Percentiles rank a stretch among this genome's conserved stretches.
Evolutionary conservation across 2,797 vertebrate species (phyloP).

Genomic region (Danio albolineatus): DNA sequence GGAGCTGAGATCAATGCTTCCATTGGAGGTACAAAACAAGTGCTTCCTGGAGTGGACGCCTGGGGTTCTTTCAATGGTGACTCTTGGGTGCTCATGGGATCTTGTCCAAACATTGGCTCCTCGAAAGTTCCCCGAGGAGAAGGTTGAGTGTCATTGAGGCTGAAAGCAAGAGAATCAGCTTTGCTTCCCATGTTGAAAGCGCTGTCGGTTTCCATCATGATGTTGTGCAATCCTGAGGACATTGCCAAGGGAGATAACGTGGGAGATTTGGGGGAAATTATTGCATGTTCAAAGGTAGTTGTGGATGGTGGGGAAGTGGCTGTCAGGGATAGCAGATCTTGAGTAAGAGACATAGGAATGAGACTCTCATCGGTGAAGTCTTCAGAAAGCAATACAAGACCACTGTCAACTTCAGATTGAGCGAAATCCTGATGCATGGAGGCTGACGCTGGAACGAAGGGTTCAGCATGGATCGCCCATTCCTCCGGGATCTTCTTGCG

Average conservation of each 20-base stretch:
- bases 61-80: constrained; percentile 25
- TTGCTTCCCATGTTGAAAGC: constrained; percentile 52
- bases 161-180: constrained; percentile 43
- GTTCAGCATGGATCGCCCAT: constrained; percentile 74
- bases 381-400: constrained; percentile 56
- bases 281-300: constrained; percentile 66
- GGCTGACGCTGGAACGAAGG: constrained; percentile 64
- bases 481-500: constrained; percentile 83
- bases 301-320: constrained; percentile 60
- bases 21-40: constrained; percentile 52
- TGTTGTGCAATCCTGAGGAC: constrained; percentile 59
- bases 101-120: constrained; percentile 66
- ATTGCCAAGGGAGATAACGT: constrained; percentile 45
- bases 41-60: constrained; percentile 60
- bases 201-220: constrained; percentile 66
- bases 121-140: constrained; percentile 55
- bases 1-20: constrained; percentile 72
- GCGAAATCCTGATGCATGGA: constrained; percentile 46
- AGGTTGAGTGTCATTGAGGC: constrained; percentile 38
- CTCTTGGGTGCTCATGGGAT: constrained; percentile 57
- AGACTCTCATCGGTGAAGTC: constrained; percentile 65
- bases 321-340: constrained; percentile 69
- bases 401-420: constrained; percentile 34
- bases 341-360: constrained; percentile 66
- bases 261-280: constrained; percentile 68